phyloP scores from a whole-genome alignment of 2,113 vertebrate genomes.

The Pungitius pungitius region DNA sequence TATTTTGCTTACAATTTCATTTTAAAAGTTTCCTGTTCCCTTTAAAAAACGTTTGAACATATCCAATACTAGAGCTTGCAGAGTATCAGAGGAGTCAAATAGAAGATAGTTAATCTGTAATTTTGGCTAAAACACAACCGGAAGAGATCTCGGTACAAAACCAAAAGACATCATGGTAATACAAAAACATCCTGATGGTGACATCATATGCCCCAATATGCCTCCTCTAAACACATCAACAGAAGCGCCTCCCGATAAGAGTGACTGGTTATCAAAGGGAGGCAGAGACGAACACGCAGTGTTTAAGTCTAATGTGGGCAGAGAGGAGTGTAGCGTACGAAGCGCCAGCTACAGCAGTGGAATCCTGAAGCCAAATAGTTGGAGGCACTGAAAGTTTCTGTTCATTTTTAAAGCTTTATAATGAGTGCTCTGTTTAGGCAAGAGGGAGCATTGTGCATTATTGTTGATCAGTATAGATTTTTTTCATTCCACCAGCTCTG shows the following conservation, averaged over 20 bases:
- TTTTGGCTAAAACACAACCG: conserved; percentile 63
- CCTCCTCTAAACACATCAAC: conserved; percentile 19
- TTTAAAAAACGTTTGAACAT: conserved; percentile 62
- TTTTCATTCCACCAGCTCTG: neutral
- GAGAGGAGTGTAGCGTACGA: conserved; percentile 25
- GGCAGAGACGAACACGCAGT: neutral
- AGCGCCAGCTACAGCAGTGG: conserved; percentile 8
- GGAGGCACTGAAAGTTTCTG: conserved; percentile 34
- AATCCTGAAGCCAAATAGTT: conserved; percentile 37
- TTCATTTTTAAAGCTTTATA: neutral
- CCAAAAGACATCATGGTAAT: conserved; percentile 18
- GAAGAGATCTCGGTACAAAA: conserved; percentile 46
- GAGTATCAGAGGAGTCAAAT: conserved; percentile 37
- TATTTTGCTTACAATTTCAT: conserved; percentile 47
- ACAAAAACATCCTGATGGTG: conserved; percentile 6
- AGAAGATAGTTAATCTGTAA: conserved; percentile 31
- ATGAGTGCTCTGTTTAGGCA: conserved; percentile 16
- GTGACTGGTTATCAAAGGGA: neutral
- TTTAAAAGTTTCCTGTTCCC: conserved; percentile 64
- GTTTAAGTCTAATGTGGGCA: neutral
- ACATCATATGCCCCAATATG: neutral
- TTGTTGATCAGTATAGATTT: neutral
- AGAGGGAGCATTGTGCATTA: conserved; percentile 19
- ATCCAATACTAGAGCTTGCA: conserved; percentile 42
- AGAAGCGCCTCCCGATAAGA: neutral